Base-by-base conservation (phyloP, 92 coral and sea anemone genomes). In the Muricea muricata region DNA sequence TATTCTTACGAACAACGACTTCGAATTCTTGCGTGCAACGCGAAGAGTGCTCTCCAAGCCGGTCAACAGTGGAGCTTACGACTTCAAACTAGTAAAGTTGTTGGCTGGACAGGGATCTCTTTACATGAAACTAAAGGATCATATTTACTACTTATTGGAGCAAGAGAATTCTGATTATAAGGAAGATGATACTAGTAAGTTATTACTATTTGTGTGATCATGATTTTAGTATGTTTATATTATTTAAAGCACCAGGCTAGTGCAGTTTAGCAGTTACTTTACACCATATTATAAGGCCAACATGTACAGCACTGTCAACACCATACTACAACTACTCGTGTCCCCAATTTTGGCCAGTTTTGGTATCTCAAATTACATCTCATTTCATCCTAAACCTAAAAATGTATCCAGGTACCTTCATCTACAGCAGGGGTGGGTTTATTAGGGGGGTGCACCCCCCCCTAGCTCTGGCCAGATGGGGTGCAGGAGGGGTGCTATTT, bases 11-110 rank as follows among this genome's bases (percentile, higher is more conserved):
- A 25, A 63, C 32, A 15, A 13, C 3, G 71, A 63, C 25, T 25
- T 63, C 71, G 30, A 4, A 24, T 63, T 63, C 25, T 63, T 63
- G 32, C 71, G 71, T 11, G 75, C 75, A 1, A 67, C 75, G 9
- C 42, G 75, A 32, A 4, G 75, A 67, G 48, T 32, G 48, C 32
- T 67, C 25, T 1, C 75, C 75, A 67, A 67, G 18, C 75, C 75
- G 32, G 75, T 67, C 45, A 67, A 67, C 75, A 32, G 75, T 67
- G 75, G 75, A 67, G 75, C 42, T 4, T 67, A 18, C 40, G 75
- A 67, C 48, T 67, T 67, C 17, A 67, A 67, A 67, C 45, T 10
- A 26, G 45, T 67, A 6, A 67, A 28, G 48, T 39, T 67, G 42
- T 18, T 67, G 48, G 48, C 75, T 23, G 75, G 75, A 32, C 75